phyloP scores from a whole-genome alignment of 1,140 invertebrate genomes.

The Homalodisca vitripennis region DNA sequence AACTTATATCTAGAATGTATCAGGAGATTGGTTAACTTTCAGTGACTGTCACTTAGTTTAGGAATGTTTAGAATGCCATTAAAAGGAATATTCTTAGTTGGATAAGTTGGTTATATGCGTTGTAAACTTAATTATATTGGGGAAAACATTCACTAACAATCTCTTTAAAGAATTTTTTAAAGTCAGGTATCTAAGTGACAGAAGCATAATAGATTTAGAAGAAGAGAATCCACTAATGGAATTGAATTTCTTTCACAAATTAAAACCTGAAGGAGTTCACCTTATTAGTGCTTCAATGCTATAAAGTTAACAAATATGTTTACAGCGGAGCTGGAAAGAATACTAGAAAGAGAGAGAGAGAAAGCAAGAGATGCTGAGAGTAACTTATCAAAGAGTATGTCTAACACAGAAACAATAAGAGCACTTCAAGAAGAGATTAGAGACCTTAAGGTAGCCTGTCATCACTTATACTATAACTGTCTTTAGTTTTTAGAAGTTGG shows the following conservation, averaged over 20 bases:
- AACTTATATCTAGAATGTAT: no score
- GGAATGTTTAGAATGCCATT: no score
- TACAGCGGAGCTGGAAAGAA: neutral
- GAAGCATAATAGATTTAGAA: neutral
- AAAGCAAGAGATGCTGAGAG: neutral
- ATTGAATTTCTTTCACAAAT: neutral
- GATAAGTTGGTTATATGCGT: no score
- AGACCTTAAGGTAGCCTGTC: neutral
- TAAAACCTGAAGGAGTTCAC: neutral
- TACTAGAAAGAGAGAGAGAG: neutral
- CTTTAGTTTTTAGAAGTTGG: neutral
- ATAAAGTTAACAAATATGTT: neutral
- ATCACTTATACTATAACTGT: neutral
- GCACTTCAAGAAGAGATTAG: constrained; percentile 3
- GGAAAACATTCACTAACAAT: no score
- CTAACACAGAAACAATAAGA: neutral
- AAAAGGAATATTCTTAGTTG: no score
- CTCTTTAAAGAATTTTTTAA: neutral
- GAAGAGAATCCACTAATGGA: neutral
- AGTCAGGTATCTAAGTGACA: neutral
- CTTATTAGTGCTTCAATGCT: neutral
- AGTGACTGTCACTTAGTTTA: no score
- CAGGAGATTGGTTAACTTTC: no score
- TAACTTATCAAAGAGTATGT: neutral
- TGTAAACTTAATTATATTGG: no score